These are phyloP conservation scores for Stenurella melanura DNA, from an alignment of 2,888 invertebrate genomes.

Conservation along the genomic window DNA sequence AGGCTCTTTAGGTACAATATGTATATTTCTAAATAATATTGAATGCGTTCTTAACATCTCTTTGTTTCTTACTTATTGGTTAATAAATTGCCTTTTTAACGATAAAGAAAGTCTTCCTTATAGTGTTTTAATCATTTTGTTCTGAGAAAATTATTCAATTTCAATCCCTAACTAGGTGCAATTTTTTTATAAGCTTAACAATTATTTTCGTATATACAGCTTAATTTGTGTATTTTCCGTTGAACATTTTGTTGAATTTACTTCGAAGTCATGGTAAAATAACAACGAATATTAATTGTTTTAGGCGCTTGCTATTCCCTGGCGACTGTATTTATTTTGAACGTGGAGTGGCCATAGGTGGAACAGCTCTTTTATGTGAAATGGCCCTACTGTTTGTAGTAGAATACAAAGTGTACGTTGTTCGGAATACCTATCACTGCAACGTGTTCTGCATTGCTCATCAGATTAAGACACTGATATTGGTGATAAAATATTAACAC, in stretches of 20 bases:
- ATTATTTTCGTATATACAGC: neutral
- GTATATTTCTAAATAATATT: too few relatives aligned
- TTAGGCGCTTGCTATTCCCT: neutral
- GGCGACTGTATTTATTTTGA: neutral
- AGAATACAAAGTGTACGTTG: conserved; percentile 44
- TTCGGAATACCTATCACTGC: conserved; percentile 27
- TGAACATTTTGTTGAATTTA: neutral
- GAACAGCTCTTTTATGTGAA: neutral
- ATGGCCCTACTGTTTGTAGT: conserved; percentile 9
- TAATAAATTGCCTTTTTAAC: too few relatives aligned
- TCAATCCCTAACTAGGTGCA: too few relatives aligned
- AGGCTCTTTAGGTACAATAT: too few relatives aligned
- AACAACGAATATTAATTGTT: neutral
- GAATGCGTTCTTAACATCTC: too few relatives aligned
- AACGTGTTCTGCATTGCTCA: conserved; percentile 25
- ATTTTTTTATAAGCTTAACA: too few relatives aligned
- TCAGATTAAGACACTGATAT: neutral
- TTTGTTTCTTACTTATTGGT: too few relatives aligned
- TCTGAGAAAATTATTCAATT: too few relatives aligned
- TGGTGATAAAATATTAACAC: neutral
- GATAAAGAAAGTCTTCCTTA: too few relatives aligned
- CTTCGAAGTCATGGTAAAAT: neutral
- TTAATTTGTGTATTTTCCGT: neutral
- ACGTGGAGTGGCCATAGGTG: conserved; percentile 14
- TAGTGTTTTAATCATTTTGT: too few relatives aligned